Conservation (phyloP, 2,888 invertebrate species). For the Capitulum mitella region DNA sequence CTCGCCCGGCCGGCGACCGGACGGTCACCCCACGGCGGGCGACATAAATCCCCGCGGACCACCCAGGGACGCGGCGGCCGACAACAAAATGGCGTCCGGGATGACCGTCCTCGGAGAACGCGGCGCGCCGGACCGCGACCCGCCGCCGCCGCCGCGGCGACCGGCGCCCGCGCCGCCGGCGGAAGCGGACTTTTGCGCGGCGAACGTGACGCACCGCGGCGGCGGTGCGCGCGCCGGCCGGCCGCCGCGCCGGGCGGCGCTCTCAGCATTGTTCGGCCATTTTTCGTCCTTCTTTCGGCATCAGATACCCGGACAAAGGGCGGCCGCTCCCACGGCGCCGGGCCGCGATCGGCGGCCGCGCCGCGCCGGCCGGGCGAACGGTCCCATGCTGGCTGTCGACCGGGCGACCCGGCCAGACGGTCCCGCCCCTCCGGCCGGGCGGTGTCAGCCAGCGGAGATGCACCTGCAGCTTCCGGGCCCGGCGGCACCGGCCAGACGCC, state of each 20-base stretch:
- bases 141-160: neutral
- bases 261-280: slow-evolving; percentile 4
- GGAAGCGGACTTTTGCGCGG: neutral
- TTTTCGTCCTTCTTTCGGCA: slow-evolving; percentile 8
- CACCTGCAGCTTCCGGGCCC: too few species aligned
- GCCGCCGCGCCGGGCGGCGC: neutral
- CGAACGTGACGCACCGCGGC: neutral
- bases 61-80: neutral
- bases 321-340: neutral
- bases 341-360: neutral
- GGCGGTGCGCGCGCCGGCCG: neutral
- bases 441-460: too few species aligned
- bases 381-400: too few species aligned
- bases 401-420: too few species aligned
- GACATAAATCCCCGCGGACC: neutral
- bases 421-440: too few species aligned
- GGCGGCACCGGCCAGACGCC: too few species aligned
- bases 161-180: neutral
- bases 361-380: too few species aligned
- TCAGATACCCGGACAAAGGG: neutral
- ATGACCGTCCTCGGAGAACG: too few species aligned
- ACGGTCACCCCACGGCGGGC: neutral
- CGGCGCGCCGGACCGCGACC: too few species aligned
- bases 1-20: neutral
- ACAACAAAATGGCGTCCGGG: neutral